Base-by-base conservation (phyloP, 2,113 vertebrate species). In the Pao palembangensis region DNA sequence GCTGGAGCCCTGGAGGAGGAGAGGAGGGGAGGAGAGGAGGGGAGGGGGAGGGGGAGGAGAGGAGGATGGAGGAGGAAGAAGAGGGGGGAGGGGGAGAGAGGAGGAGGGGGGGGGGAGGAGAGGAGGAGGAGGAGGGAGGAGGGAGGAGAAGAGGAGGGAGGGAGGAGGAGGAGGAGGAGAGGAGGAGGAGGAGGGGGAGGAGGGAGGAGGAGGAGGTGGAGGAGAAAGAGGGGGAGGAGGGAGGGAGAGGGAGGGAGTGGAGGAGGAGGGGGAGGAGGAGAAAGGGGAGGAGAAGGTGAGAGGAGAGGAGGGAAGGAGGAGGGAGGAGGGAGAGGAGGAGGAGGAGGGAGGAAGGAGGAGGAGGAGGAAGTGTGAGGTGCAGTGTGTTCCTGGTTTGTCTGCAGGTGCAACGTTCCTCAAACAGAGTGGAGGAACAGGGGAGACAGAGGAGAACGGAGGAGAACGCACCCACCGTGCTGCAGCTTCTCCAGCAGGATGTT, bases 401-500 rank as follows among this genome's bases (percentile, higher is more conserved):
- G 8, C 34, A 12, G 4, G 25, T 7, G n/a, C 3, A 28, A 28
- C 25, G 23, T 17, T 1, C 3, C 48, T 4, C 21, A 23, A 1
- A 42, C 5, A 52, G 8, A 28, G 38, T 52, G 11, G 17, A 8
- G 18, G 1, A 34, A 12, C 14, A 5, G 23, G 46, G 18, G 21
- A 23, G 3, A 2, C 21, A 14, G 7, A 44, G 48, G 86, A n/a
- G n/a, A n/a, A n/a, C n/a, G n/a, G n/a, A n/a, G n/a, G n/a, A n/a
- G n/a, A n/a, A n/a, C n/a, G n/a, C n/a, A 93, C 94, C 94, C 78
- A 99, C 96, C 76, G 96, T 99, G 88, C 95, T 94, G 83, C 34
- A 99, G 94, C 80, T 98, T 99, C 52, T 99, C 96, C 82, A 99
- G 91, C 14, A 99, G 93, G 54, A 97, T 89, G 79, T 99, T 99